These are phyloP conservation scores for Drosophila parvula DNA, from an alignment of 1,140 invertebrate genomes.

Conservation along the genomic window DNA sequence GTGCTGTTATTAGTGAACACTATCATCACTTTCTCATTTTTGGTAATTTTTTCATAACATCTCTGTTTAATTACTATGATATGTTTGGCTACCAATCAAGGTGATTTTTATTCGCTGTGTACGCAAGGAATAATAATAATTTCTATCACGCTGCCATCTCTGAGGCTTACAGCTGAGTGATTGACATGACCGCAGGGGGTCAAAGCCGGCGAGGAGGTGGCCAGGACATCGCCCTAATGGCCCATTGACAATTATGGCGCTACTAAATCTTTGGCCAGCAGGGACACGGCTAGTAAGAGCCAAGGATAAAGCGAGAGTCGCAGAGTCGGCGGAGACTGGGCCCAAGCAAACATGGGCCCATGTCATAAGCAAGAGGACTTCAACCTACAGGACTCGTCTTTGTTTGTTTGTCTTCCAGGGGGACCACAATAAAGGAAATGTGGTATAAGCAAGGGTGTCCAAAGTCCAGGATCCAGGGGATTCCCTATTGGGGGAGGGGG, in stretches of 20 bases:
- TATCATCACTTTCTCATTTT: too few relatives aligned
- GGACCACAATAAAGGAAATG: constrained; percentile 5
- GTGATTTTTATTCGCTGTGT: constrained; percentile 17
- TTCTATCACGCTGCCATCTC: constrained; percentile 56
- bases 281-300: constrained; percentile 23
- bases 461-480: neutral
- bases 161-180: constrained; percentile 50
- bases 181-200: constrained; percentile 64
- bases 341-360: constrained; percentile 39
- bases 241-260: constrained; percentile 78
- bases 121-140: constrained; percentile 23
- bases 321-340: neutral
- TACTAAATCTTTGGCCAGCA: constrained; percentile 70
- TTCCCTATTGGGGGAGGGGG: constrained; percentile 24
- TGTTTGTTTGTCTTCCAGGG: constrained; percentile 35
- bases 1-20: neutral
- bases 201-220: constrained; percentile 9
- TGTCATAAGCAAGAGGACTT: constrained; percentile 43
- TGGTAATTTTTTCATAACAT: neutral
- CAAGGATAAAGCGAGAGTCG: neutral
- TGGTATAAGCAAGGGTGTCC: neutral
- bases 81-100: neutral
- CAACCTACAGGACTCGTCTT: constrained; percentile 13
- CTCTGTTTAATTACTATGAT: neutral
- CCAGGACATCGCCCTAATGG: constrained; percentile 62